These are phyloP conservation scores for Volucella zonaria DNA, from an alignment of 2,888 invertebrate genomes.

Conservation along the genomic window DNA sequence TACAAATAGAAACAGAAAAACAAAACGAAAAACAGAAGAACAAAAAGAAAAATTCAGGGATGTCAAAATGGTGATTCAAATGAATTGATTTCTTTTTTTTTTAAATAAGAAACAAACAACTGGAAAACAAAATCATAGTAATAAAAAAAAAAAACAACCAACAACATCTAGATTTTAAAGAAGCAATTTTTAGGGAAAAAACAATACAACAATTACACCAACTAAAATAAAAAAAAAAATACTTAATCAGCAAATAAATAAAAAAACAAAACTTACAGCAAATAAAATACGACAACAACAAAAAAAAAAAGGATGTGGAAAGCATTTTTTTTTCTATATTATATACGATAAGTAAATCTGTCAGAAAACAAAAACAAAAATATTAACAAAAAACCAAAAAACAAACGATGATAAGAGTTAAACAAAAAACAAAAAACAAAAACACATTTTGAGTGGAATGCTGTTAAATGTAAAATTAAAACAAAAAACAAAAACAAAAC, in stretches of 20 bases:
- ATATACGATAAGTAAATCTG: conserved; percentile 41
- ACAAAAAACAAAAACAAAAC: conserved; percentile 29
- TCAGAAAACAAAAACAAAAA: conserved; percentile 54
- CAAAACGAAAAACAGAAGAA: conserved; percentile 9
- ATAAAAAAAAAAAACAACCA: conserved; percentile 44
- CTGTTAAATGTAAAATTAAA: conserved; percentile 24
- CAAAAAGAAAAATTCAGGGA: conserved; percentile 61
- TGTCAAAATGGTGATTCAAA: conserved; percentile 56
- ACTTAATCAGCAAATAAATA: conserved; percentile 4
- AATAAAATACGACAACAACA: conserved; percentile 21
- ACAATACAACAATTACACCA: conserved; percentile 61
- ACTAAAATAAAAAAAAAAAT: conserved; percentile 23
- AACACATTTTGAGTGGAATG: conserved; percentile 28
- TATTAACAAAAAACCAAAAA: conserved; percentile 1
- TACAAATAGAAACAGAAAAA: conserved; percentile 10
- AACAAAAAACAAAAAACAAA: conserved; percentile 1
- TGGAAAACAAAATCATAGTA: conserved; percentile 40
- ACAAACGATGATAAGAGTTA: background rate
- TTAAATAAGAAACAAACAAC: background rate
- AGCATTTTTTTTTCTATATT: conserved; percentile 66
- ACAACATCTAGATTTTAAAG: conserved; percentile 57
- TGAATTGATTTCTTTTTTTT: conserved; percentile 46
- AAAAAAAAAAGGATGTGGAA: conserved; percentile 67
- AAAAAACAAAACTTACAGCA: conserved; percentile 15
- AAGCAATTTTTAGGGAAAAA: conserved; percentile 73